These are phyloP conservation scores for Apogon hyalosoma DNA, from an alignment of 2,797 vertebrate genomes.

Conservation along the genomic window DNA sequence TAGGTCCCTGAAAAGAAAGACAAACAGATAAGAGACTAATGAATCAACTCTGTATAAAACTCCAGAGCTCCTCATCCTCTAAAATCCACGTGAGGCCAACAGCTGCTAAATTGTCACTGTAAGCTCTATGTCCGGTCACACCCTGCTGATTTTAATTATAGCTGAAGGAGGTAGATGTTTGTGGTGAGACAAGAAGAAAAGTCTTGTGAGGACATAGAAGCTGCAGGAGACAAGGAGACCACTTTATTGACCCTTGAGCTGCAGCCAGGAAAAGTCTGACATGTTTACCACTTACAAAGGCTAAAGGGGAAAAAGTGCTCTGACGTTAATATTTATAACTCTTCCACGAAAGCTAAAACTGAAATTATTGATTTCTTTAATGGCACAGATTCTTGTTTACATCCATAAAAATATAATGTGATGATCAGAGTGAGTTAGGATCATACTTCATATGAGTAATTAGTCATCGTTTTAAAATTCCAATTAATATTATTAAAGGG, in stretches of 20 bases:
- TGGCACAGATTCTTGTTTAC: not conserved
- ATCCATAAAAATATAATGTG: not conserved
- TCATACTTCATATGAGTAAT: no score
- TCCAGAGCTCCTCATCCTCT: not conserved
- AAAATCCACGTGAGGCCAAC: slow-evolving; percentile 1
- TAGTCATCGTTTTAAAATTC: no score
- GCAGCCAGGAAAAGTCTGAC: slow-evolving; percentile 44
- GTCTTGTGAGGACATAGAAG: slow-evolving; percentile 42
- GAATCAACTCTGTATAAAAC: slow-evolving; percentile 4
- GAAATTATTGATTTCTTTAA: not conserved
- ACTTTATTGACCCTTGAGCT: slow-evolving; percentile 15
- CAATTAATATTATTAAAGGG: no score
- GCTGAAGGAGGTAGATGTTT: slow-evolving; percentile 13
- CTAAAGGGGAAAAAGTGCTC: slow-evolving; percentile 9
- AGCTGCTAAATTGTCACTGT: slow-evolving; percentile 17
- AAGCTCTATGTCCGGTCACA: not conserved
- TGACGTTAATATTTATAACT: slow-evolving; percentile 42
- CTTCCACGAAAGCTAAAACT: slow-evolving; percentile 7
- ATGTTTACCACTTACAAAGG: slow-evolving; percentile 19
- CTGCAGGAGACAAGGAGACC: slow-evolving; percentile 32
- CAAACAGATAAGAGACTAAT: slow-evolving; percentile 15
- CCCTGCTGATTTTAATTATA: slow-evolving; percentile 19
- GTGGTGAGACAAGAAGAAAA: slow-evolving; percentile 27
- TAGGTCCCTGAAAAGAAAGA: slow-evolving; percentile 88
- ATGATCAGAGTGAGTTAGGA: not conserved